Evolutionary conservation across 2,888 invertebrate species (phyloP).

Genomic region (Exephanes ischioxanthus): DNA sequence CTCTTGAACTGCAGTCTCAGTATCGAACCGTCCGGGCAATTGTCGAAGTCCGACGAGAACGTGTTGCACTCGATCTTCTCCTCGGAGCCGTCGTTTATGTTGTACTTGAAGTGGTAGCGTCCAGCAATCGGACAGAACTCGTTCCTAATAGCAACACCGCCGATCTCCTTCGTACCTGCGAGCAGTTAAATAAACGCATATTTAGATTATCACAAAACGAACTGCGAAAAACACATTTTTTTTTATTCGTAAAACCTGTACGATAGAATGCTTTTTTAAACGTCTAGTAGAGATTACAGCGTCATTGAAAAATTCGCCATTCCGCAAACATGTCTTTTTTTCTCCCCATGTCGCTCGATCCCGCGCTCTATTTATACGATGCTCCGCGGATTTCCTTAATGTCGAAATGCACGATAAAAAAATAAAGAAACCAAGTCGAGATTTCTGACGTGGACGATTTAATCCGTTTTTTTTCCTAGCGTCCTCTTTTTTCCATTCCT

Average conservation of each 20-base stretch:
- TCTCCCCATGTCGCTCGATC: slow-evolving; percentile 17
- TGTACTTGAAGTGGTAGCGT: slow-evolving; percentile 87
- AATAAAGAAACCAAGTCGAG: slow-evolving; percentile 35
- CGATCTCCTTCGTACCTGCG: slow-evolving; percentile 86
- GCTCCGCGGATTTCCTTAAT: slow-evolving; percentile 20
- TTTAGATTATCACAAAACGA: slow-evolving; percentile 20
- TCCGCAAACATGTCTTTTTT: background rate
- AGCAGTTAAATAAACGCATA: slow-evolving; percentile 22
- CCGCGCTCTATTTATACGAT: slow-evolving; percentile 42
- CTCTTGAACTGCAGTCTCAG: slow-evolving; percentile 87
- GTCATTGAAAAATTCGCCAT: background rate
- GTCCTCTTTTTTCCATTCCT: slow-evolving; percentile 10
- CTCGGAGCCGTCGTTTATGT: slow-evolving; percentile 85
- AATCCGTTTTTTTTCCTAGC: background rate
- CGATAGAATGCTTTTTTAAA: background rate
- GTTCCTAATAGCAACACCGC: slow-evolving; percentile 85
- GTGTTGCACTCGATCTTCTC: slow-evolving; percentile 86
- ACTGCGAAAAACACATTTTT: background rate
- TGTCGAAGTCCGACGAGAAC: slow-evolving; percentile 87
- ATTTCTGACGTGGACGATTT: slow-evolving; percentile 43
- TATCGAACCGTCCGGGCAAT: slow-evolving; percentile 88
- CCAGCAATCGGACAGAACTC: slow-evolving; percentile 89
- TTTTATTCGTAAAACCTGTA: too few relatives aligned
- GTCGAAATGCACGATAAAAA: slow-evolving; percentile 26
- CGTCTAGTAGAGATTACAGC: background rate